Conservation (phyloP, 2,113 vertebrate genomes). For the Chunga burmeisteri region DNA sequence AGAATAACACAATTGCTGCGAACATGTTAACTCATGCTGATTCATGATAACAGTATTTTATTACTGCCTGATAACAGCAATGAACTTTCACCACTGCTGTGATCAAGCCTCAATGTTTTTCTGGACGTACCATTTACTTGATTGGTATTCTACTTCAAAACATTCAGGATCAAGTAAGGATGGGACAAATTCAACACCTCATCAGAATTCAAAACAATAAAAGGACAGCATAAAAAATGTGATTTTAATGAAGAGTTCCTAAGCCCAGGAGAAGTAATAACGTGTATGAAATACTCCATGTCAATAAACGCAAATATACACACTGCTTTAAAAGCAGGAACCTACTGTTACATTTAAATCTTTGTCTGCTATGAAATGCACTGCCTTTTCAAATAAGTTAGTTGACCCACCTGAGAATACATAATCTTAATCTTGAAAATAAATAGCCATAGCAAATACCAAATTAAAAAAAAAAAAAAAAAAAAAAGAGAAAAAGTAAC, state of each 20-base stretch:
- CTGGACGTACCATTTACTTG: fast-evolving
- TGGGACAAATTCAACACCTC: background rate
- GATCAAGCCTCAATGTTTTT: background rate
- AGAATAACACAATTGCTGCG: background rate
- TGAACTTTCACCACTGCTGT: background rate
- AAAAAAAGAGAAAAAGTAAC: background rate
- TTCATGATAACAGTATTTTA: background rate
- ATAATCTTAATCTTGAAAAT: background rate
- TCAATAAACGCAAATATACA: background rate
- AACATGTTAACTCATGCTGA: background rate
- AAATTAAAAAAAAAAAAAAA: background rate
- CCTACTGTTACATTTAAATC: background rate
- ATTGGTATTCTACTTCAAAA: background rate
- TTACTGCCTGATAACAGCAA: background rate
- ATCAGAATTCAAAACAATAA: background rate
- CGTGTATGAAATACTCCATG: background rate
- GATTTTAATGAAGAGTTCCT: background rate
- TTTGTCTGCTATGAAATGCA: background rate
- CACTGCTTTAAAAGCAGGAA: background rate
- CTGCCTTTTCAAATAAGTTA: background rate
- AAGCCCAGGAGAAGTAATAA: background rate
- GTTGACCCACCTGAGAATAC: background rate
- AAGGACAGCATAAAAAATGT: background rate
- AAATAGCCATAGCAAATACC: background rate
- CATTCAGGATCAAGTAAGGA: background rate